These are phyloP conservation scores for Calypte anna DNA, from an alignment of 2,113 vertebrate genomes.

Conservation along the genomic window DNA sequence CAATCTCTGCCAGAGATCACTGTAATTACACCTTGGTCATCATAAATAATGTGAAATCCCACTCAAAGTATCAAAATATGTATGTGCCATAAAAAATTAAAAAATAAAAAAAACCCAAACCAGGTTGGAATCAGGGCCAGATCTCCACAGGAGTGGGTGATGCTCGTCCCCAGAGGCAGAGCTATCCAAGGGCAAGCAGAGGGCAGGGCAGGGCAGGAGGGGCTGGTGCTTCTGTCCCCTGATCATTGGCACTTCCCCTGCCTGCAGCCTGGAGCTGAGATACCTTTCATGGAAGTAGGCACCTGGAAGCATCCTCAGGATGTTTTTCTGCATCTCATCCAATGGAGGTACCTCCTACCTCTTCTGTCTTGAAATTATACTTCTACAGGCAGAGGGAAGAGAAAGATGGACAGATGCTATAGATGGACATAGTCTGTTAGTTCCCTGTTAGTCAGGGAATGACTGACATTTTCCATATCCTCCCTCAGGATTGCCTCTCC, in stretches of 20 bases:
- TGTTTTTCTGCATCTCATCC: not conserved
- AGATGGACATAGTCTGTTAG: not conserved
- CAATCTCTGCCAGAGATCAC: accelerated
- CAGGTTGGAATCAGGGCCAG: not conserved
- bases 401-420: not conserved
- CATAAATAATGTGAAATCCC: not conserved
- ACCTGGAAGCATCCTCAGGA: not conserved
- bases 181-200: not conserved
- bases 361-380: not conserved
- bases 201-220: not conserved
- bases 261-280: not conserved
- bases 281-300: not conserved
- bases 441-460: not conserved
- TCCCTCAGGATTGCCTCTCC: not conserved
- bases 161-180: accelerated
- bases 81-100: not conserved
- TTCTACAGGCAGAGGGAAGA: not conserved
- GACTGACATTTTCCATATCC: not conserved
- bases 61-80: not conserved
- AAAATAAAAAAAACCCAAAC: not conserved
- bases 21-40: not conserved
- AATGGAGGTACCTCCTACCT: not conserved
- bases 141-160: accelerated
- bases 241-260: not conserved
- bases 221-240: accelerated